Conservation (phyloP, 2,888 invertebrate species). For the Agrotis puta region DNA sequence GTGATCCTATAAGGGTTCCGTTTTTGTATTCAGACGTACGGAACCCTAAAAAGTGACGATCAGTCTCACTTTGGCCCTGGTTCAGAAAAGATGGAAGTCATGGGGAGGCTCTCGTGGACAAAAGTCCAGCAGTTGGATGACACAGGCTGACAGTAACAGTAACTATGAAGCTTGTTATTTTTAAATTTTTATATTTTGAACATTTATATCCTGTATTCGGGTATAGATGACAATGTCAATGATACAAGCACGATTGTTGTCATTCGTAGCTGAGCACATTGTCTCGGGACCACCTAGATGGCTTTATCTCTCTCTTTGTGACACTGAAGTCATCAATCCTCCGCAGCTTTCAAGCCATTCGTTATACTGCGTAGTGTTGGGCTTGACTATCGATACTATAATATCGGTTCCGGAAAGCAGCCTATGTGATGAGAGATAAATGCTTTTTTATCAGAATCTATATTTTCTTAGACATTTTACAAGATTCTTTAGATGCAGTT, state of each 20-base stretch:
- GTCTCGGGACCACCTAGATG: slow-evolving; percentile 77
- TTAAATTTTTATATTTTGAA: no score
- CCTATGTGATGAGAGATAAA: neutral
- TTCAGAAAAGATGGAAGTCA: no score
- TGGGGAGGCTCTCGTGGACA: no score
- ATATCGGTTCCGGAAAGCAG: neutral
- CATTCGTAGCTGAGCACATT: slow-evolving; percentile 73
- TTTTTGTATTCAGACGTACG: no score
- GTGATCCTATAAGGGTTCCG: no score
- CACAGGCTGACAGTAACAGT: no score
- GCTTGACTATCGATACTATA: slow-evolving; percentile 12
- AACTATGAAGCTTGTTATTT: no score
- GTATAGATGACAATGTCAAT: slow-evolving; percentile 51
- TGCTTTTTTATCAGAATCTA: neutral
- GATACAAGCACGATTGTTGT: slow-evolving; percentile 65
- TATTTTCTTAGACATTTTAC: neutral
- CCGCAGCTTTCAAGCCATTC: slow-evolving; percentile 22
- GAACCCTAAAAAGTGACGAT: no score
- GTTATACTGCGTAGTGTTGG: slow-evolving; percentile 27
- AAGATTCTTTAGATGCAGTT: neutral
- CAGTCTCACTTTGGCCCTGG: no score
- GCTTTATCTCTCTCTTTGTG: slow-evolving; percentile 75
- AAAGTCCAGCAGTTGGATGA: no score
- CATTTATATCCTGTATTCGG: slow-evolving; percentile 16
- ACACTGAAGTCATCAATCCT: slow-evolving; percentile 82